Base-by-base conservation (phyloP, 2,888 invertebrate species). In the Criorhina ranunculi region DNA sequence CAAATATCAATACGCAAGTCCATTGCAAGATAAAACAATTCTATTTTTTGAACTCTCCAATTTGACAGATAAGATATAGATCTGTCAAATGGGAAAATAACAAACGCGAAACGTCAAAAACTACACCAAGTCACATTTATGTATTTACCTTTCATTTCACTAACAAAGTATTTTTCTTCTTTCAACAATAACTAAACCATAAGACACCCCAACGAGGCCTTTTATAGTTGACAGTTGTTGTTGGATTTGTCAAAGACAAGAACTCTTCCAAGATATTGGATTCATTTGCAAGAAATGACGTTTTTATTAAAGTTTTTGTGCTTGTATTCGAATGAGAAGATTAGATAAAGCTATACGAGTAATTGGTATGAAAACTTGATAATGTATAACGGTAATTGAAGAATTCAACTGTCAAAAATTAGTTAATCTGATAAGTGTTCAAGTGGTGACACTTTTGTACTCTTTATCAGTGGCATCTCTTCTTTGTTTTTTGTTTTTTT, bases 131-230 rank as follows among this genome's bases (percentile, higher is more conserved):
- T 11, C 40, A 12, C n/a, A n/a, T n/a, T n/a, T n/a, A n/a, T n/a
- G n/a, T 44, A 11, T 29, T 51, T 76, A 76, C 76, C 67, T 76
- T 67, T 76, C 76, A 76, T 76, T 51, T 7, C 53, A n/a, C 9
- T 15, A 4, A 31, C 42, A 15, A 17, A 33, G 9, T 57, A 29
- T 8, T 67, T 6, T 6, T 17, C 17, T 19, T 51, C n/a, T 40
- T 67, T 40, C 19, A 42, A 9, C 59, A 59, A 73, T 66, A 79
- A 73, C 79, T 80, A 80, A 75, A 12, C 35, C n/a, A 37, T 44
- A 8, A 6, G 6, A 44, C 40, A 33, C 6, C 12, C 7, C 17
- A 73, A 35, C 60, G n/a, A 17, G 11, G 59, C 66, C 79, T 80
- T 80, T 80, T 80, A 80, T 80, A 80, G 44, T 19, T 31, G 9